Evolutionary conservation across 2,113 vertebrate species (phyloP), one percentile per base, ranked within the genome.

Genomic region (Chlamydotis undulata): DNA sequence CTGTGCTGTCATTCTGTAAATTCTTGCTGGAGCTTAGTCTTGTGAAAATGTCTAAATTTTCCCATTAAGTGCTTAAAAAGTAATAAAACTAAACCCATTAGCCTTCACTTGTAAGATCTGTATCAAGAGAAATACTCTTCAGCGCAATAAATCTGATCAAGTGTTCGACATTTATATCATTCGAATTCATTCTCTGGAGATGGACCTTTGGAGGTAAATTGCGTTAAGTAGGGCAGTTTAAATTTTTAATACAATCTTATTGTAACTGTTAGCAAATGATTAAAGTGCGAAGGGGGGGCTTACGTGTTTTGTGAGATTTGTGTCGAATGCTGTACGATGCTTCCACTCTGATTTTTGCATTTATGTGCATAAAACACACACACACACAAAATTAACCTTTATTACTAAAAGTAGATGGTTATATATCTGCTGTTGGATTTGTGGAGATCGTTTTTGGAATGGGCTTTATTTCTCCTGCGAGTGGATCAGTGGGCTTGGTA

Each of bases 161-260:
- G 97, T 96, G 97, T 97, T 97, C 95, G 97, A 98, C 98, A 79
- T 98, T 98, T 98, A 97, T 94, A 94, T 98, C 98, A 98, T 98
- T 98, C 73, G 94, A 92, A 97, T 98, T 97, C 98, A 95, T 98
- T 97, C 97, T 97, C 98, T 98, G 69, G 94, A 98, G 98, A 99
- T 98, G 99, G 98, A 98, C 98, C 97, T 98, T 97, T 96, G 98
- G 98, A 98, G 98, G 98, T 98, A 99, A 99, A 99, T 98, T 97
- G 98, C 97, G 94, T 98, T 98, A 98, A 98, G 98, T 97, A 96
- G 96, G 95, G 97, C 98, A 98, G 98, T 98, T 99, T 99, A 98
- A 99, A 99, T 98, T 98, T 98, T 99, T 99, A 99, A 99, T 98
- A 93, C 97, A 93, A 98, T 97, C 98, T 99, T 98, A 99, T 98